phyloP scores from a whole-genome alignment of 2,888 invertebrate species.

The Diplolepis rosae region DNA sequence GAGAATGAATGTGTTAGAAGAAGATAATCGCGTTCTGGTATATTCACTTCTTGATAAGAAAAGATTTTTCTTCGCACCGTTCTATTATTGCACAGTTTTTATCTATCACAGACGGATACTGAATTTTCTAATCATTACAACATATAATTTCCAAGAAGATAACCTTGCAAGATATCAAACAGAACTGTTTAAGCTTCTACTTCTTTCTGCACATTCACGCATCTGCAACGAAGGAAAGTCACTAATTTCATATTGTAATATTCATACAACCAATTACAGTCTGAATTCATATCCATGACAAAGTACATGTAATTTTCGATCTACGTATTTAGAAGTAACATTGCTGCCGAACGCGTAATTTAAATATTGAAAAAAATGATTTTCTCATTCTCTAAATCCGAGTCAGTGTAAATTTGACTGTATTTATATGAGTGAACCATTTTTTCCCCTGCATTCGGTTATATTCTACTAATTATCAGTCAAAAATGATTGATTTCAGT shows the following conservation, averaged over 20 bases:
- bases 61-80: neutral
- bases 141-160: constrained; percentile 46
- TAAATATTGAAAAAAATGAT: neutral
- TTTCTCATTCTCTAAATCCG: too few relatives aligned
- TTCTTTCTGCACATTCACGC: constrained; percentile 30
- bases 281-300: constrained; percentile 9
- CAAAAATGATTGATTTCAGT: too few relatives aligned
- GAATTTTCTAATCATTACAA: constrained; percentile 48
- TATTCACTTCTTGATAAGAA: constrained; percentile 6
- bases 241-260: constrained; percentile 9
- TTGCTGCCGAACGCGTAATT: neutral
- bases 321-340: constrained; percentile 2
- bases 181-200: constrained; percentile 40
- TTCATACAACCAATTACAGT: constrained; percentile 17
- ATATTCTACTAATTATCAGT: too few relatives aligned
- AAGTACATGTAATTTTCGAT: neutral
- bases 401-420: too few relatives aligned
- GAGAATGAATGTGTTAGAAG: neutral
- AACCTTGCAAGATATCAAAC: constrained; percentile 49
- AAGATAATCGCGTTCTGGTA: neutral
- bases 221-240: constrained; percentile 6
- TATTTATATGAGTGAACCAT: too few relatives aligned
- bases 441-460: too few relatives aligned
- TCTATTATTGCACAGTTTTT: neutral
- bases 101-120: constrained; percentile 35